Base-by-base conservation (phyloP, 2,797 vertebrate species). In the Siniperca undulata region DNA sequence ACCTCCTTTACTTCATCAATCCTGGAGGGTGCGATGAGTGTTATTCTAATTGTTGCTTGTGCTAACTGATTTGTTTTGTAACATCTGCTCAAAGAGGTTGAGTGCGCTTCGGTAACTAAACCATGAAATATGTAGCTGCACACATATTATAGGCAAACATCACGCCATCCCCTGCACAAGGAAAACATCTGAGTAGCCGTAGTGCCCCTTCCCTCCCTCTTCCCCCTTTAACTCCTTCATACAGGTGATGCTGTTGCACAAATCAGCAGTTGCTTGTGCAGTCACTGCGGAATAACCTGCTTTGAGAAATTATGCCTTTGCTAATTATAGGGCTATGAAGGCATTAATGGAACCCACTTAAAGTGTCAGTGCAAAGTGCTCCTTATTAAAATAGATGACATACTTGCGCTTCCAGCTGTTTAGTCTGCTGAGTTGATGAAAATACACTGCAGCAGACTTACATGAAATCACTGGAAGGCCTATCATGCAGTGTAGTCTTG, bases 71-170 rank as follows among this genome's bases (percentile, higher is more conserved):
- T 85, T 82, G 71, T 80, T 78, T 30, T 20, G 42, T 82, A 83
- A 86, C 82, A 82, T 62, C 82, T 86, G 34, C 72, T 83, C 60
- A 58, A 70, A 70, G 50, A 59, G 56, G 22, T 0, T 1, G n/a
- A 82, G 75, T 14, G 44, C 34, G 20, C 42, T 62, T 79, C 1
- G 7, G 38, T 67, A 74, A 86, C 81, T 74, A 79, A 79, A 77
- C 81, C 74, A 19, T 84, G 77, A 91, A 86, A 92, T 89, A 87
- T 86, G 82, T 86, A 83, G 70, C 84, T 80, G 84, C 86, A 89
- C 68, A 71, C 56, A 72, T 38, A 71, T 34, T 8, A 44, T 14
- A 74, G 44, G 48, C 30, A 19, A 65, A 34, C 48, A 75, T 90
- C 86, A 82, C 71, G 69, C 60, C 66, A 73, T 62, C 50, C 42